Conservation (phyloP, 1,140 invertebrate genomes). For the Chionoecetes opilio region DNA sequence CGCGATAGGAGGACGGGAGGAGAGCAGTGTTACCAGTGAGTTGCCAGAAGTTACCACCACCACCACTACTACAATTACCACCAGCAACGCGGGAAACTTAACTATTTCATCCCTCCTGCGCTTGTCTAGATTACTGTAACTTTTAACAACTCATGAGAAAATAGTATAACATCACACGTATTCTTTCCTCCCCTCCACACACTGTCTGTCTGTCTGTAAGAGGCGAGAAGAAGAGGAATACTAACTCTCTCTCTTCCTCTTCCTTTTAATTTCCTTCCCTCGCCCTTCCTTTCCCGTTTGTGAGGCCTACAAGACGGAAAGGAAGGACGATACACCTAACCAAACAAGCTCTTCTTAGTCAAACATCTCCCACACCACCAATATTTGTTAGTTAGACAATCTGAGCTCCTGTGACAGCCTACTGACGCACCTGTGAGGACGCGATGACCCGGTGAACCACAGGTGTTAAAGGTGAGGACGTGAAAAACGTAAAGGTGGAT, state of each 20-base stretch:
- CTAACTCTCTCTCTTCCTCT: too few species aligned
- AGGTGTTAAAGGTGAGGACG: background rate
- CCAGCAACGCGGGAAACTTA: background rate
- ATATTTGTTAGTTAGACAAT: background rate
- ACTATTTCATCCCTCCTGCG: background rate
- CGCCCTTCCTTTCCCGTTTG: too few species aligned
- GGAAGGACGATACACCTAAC: background rate
- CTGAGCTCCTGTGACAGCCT: background rate
- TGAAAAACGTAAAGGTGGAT: too few species aligned
- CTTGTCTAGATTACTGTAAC: background rate
- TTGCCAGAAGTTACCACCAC: background rate
- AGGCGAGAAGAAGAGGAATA: too few species aligned
- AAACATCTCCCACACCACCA: background rate
- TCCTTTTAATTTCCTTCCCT: too few species aligned
- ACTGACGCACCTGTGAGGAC: background rate
- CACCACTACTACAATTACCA: background rate
- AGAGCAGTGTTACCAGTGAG: background rate
- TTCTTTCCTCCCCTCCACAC: too few species aligned
- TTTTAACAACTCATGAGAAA: slow-evolving; percentile 19
- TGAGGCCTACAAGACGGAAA: background rate
- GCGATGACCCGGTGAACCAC: background rate
- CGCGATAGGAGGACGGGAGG: background rate
- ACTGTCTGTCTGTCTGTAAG: too few species aligned
- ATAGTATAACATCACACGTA: background rate
- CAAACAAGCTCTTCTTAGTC: background rate